Evolutionary conservation across 2,797 vertebrate genomes (phyloP).

Genomic region (Gadopsis bispinosus): DNA sequence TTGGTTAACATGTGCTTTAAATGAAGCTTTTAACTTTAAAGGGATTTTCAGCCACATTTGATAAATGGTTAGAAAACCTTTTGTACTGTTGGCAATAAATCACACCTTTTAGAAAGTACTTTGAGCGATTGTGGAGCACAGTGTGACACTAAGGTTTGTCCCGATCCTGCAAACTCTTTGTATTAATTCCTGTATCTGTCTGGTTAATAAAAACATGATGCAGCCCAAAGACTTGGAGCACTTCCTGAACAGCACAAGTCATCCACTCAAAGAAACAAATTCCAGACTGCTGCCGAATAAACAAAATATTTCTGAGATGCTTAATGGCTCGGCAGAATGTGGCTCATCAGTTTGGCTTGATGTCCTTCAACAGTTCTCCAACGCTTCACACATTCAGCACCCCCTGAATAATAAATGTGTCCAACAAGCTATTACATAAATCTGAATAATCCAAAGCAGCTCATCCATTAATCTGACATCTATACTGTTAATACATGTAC

Average conservation of each 20-base stretch:
- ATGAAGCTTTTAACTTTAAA: background rate
- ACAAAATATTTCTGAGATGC: conserved; percentile 64
- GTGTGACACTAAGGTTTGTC: conserved; percentile 10
- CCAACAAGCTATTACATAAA: conserved; percentile 52
- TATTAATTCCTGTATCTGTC: conserved; percentile 62
- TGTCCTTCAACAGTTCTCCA: conserved; percentile 34
- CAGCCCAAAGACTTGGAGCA: conserved; percentile 42
- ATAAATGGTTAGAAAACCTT: background rate
- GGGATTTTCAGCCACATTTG: conserved; percentile 11
- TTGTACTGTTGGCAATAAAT: background rate
- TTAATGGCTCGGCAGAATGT: conserved; percentile 51
- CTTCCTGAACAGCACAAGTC: conserved; percentile 50
- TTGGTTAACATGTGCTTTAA: background rate
- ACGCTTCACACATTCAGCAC: conserved; percentile 51
- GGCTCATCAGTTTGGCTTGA: conserved; percentile 53
- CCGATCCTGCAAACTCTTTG: conserved; percentile 37
- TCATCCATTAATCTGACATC: conserved; percentile 9
- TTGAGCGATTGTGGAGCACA: background rate
- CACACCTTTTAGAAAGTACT: conserved; percentile 5
- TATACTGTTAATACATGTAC: background rate
- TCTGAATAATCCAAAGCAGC: conserved; percentile 28
- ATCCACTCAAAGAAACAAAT: conserved; percentile 65
- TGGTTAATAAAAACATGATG: conserved; percentile 58
- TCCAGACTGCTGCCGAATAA: conserved; percentile 70
- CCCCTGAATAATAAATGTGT: conserved; percentile 46